These are phyloP conservation scores for Tauraco hartlaubi DNA, from an alignment of 2,797 vertebrate genomes.

Conservation along the genomic window DNA sequence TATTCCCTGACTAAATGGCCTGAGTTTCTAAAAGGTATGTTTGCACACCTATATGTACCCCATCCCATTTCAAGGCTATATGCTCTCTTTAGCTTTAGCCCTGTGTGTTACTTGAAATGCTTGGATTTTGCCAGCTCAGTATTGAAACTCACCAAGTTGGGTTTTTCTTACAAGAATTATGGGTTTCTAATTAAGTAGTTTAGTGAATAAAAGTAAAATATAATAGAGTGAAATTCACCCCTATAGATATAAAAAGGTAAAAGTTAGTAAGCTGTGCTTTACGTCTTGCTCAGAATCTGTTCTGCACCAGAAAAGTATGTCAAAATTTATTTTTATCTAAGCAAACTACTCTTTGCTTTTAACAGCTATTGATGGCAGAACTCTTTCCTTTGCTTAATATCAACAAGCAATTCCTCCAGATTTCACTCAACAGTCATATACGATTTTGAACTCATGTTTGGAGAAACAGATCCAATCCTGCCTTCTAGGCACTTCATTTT, in stretches of 20 bases:
- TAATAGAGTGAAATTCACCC: neutral
- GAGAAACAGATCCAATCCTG: conserved; percentile 2
- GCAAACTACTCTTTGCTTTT: neutral
- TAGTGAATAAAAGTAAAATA: neutral
- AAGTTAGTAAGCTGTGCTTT: neutral
- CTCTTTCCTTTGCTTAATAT: neutral
- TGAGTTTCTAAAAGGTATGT: neutral
- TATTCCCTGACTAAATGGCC: neutral
- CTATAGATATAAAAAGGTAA: neutral
- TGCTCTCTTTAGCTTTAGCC: neutral
- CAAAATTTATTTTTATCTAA: neutral
- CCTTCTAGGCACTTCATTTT: neutral
- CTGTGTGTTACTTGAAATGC: neutral
- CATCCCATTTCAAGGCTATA: neutral
- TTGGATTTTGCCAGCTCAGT: neutral
- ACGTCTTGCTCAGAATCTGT: neutral
- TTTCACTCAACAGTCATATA: neutral
- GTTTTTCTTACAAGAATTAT: neutral
- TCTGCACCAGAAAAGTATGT: neutral
- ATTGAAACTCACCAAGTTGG: neutral
- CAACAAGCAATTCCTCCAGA: neutral
- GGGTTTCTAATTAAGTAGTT: neutral
- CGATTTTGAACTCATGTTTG: neutral
- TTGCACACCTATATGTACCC: neutral
- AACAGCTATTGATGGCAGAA: neutral